phyloP scores from a whole-genome alignment of 2,797 vertebrate genomes.

The Dryobates pubescens region DNA sequence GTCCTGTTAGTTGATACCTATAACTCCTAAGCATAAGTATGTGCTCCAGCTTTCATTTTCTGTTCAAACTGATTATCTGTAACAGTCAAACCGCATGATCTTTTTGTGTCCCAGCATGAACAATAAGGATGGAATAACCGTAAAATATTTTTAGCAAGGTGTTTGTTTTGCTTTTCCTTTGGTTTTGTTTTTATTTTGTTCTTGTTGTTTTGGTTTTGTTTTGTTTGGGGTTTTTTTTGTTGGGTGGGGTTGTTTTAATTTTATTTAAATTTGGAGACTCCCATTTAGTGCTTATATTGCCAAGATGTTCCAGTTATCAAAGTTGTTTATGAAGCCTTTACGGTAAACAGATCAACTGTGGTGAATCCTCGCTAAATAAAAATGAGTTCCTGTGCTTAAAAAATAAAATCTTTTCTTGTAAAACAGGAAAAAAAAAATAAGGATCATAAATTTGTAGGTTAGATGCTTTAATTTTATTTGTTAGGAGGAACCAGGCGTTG shows the following conservation, averaged over 20 bases:
- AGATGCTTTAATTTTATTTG: background rate
- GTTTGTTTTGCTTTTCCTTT: no score
- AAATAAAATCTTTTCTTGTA: background rate
- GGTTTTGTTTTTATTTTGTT: no score
- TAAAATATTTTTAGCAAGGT: background rate
- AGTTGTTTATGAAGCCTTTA: conserved; percentile 50
- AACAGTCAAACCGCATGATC: background rate
- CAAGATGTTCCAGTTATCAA: background rate
- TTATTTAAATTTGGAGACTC: background rate
- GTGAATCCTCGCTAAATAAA: background rate
- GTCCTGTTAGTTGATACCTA: background rate
- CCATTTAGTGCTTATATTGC: background rate
- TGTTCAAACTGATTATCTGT: background rate
- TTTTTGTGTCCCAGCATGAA: background rate
- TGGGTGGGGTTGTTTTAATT: background rate
- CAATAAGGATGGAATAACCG: background rate
- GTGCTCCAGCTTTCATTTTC: background rate
- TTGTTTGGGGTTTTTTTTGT: background rate
- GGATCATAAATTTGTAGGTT: background rate
- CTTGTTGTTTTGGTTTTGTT: no score
- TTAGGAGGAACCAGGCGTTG: background rate
- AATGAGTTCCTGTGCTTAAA: background rate
- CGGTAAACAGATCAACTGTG: background rate
- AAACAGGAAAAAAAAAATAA: background rate
- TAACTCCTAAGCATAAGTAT: background rate